These are phyloP conservation scores for Chloroclysta siterata DNA, from an alignment of 2,888 invertebrate genomes.

Conservation along the genomic window DNA sequence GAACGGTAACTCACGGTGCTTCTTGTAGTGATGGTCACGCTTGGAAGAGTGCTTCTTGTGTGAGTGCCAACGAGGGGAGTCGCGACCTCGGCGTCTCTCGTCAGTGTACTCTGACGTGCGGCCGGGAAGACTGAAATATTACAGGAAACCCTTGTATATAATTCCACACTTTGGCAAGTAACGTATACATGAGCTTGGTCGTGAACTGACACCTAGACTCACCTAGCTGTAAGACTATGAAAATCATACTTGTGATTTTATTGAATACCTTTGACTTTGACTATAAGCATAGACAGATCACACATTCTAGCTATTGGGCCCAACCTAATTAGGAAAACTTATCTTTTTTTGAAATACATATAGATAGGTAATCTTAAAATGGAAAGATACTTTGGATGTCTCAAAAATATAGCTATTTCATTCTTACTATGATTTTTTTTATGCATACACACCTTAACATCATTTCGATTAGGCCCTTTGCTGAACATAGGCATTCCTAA, in stretches of 20 bases:
- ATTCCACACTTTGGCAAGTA: neutral
- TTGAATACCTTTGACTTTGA: too few relatives aligned
- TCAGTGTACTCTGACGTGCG: constrained; percentile 77
- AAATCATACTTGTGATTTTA: too few relatives aligned
- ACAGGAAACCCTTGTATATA: neutral
- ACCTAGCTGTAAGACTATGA: too few relatives aligned
- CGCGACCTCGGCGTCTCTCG: constrained; percentile 72
- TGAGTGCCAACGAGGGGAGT: constrained; percentile 77
- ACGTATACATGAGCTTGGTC: too few relatives aligned
- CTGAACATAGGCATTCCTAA: neutral
- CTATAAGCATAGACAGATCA: too few relatives aligned
- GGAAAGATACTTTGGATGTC: neutral
- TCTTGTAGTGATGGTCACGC: constrained; percentile 85
- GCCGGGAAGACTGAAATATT: constrained; percentile 84
- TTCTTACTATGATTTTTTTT: neutral
- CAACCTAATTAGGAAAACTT: neutral
- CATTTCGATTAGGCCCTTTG: neutral
- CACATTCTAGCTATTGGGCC: too few relatives aligned
- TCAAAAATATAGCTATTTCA: neutral
- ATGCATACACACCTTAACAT: too few relatives aligned
- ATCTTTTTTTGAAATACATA: neutral
- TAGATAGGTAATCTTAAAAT: neutral
- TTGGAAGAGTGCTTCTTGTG: constrained; percentile 85
- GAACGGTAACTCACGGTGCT: constrained; percentile 80
- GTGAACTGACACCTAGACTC: too few relatives aligned